phyloP scores from a whole-genome alignment of 2,113 vertebrate species.

The Dicaeum eximium region DNA sequence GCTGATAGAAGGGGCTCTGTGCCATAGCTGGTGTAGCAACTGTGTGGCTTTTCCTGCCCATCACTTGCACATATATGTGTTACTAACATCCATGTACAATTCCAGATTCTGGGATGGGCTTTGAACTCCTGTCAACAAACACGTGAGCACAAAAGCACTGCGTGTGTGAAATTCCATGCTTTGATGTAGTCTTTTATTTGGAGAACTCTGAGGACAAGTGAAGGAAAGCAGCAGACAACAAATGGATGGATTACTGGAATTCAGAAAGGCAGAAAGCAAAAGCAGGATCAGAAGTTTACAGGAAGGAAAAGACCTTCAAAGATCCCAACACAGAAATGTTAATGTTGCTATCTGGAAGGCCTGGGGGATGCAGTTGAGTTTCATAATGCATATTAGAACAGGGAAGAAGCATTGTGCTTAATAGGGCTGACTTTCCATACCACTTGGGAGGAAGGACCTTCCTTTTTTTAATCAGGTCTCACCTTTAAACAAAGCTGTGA shows the following conservation, averaged over 20 bases:
- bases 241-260: background rate
- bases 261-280: background rate
- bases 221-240: background rate
- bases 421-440: background rate
- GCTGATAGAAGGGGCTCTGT: background rate
- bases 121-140: background rate
- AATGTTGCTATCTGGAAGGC: background rate
- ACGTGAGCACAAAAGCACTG: background rate
- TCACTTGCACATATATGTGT: background rate
- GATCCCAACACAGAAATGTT: accelerated
- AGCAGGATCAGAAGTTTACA: background rate
- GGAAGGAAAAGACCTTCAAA: background rate
- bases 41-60: background rate
- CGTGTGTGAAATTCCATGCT: background rate
- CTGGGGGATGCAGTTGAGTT: background rate
- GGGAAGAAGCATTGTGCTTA: background rate
- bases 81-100: background rate
- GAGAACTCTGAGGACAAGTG: background rate
- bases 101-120: background rate
- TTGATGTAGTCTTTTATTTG: background rate
- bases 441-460: background rate
- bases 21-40: background rate
- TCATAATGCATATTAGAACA: too few species aligned
- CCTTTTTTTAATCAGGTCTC: background rate
- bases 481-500: background rate